These are phyloP conservation scores for Callocephalon fimbriatum DNA, from an alignment of 2,113 vertebrate species.

Conservation along the genomic window DNA sequence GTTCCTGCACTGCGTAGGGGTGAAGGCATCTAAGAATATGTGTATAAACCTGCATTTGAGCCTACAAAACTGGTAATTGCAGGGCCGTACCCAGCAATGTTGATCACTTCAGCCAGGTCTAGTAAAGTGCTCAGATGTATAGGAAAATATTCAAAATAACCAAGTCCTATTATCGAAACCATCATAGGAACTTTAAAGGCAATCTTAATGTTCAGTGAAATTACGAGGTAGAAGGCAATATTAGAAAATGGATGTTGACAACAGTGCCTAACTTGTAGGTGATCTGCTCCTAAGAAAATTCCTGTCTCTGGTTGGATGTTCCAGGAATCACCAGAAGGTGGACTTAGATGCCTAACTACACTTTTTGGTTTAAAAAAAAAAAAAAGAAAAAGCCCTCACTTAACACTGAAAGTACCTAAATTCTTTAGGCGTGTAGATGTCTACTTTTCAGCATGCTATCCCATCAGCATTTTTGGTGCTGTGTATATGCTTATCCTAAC, in stretches of 20 bases:
- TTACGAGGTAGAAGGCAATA: background rate
- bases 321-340: constrained; percentile 48
- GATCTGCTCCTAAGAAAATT: background rate
- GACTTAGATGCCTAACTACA: constrained; percentile 23
- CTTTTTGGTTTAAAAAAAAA: background rate
- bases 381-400: rapidly evolving
- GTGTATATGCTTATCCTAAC: background rate
- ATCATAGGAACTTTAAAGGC: background rate
- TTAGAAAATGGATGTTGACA: background rate
- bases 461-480: background rate
- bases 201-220: background rate
- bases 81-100: background rate
- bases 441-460: background rate
- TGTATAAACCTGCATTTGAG: constrained; percentile 45
- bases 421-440: background rate
- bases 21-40: constrained; percentile 41
- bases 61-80: background rate
- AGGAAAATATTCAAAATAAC: background rate
- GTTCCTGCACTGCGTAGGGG: background rate
- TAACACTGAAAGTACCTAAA: background rate
- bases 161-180: background rate
- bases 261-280: background rate
- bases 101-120: background rate
- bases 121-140: background rate
- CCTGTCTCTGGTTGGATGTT: constrained; percentile 5